Evolutionary conservation across 2,888 invertebrate genomes (phyloP), one percentile per base, ranked within the genome.

Genomic region (Laothoe populi): DNA sequence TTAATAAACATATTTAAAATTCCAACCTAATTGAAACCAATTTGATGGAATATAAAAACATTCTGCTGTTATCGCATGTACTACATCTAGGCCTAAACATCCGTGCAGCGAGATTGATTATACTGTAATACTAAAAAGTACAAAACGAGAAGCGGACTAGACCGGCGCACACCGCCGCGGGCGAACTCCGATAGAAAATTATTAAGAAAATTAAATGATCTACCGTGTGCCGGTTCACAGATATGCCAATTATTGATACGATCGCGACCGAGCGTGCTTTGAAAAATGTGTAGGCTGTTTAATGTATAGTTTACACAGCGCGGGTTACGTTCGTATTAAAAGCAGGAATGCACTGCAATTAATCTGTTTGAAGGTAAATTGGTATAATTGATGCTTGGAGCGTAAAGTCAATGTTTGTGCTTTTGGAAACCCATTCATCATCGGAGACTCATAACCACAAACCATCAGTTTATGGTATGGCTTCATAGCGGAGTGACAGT

Each of bases 131-230:
- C 81, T 81, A 88, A 89, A 90, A 87, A 86, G 86, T 83, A 87
- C 77, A 86, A 87, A 86, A 87, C 85, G 74, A 83, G 80, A 78
- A 75, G 78, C 76, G 69, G 70, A 69, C 82, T 79, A 80, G 83
- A 83, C 84, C 78, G 77, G 83, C 78, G 72, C 69, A 67, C 66
- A 77, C 69, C 70, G 90, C 92, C 87, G 67, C 68, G 61, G 86
- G 92, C 86, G 63, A 70, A 73, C 78, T 79, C 71, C 88, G 90
- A 90, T 91, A 91, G 91, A 90, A 91, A 90, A 90, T 92, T 91
- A 92, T 92, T 89, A 89, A 90, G 92, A 91, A 91, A 91, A 92
- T 91, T 90, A 91, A 92, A 92, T 91, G 90, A 91, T 91, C 89
- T 88, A 88, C 88, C 80, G 86, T 84, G 78, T 78, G 83, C 84